These are phyloP conservation scores for Leptothorax acervorum DNA, from an alignment of 2,888 invertebrate genomes.

Conservation along the genomic window DNA sequence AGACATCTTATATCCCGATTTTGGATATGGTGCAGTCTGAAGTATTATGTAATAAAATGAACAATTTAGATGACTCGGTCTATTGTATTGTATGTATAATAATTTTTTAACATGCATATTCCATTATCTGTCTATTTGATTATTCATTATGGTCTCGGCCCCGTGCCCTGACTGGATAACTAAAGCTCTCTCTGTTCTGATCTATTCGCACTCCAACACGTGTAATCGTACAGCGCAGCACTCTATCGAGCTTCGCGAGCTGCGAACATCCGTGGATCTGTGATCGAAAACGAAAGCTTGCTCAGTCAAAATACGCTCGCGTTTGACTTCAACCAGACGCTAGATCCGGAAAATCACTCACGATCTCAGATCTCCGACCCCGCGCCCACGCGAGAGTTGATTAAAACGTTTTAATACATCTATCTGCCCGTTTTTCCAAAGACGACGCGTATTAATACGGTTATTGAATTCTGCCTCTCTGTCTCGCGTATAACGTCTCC, in stretches of 20 bases:
- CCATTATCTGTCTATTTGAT: background rate
- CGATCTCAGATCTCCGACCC: background rate
- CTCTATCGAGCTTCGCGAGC: background rate
- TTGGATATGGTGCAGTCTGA: too few relatives aligned
- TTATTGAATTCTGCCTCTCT: slow-evolving; percentile 46
- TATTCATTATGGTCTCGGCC: background rate
- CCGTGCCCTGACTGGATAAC: background rate
- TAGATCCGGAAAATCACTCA: background rate
- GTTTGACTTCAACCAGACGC: background rate
- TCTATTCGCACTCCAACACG: background rate
- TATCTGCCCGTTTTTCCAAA: slow-evolving; percentile 29
- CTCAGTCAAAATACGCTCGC: background rate
- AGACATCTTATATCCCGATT: too few relatives aligned
- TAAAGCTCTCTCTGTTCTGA: background rate
- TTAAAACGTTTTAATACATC: slow-evolving; percentile 44
- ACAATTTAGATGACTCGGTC: background rate
- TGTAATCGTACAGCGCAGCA: background rate
- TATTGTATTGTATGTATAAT: background rate
- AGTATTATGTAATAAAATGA: background rate
- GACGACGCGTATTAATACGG: slow-evolving; percentile 44
- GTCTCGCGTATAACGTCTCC: background rate
- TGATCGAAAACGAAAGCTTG: background rate
- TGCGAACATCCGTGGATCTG: background rate
- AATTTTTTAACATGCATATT: background rate
- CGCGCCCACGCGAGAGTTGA: slow-evolving; percentile 10